These are phyloP conservation scores for Diaperis boleti DNA, from an alignment of 2,888 invertebrate genomes.

Conservation along the genomic window DNA sequence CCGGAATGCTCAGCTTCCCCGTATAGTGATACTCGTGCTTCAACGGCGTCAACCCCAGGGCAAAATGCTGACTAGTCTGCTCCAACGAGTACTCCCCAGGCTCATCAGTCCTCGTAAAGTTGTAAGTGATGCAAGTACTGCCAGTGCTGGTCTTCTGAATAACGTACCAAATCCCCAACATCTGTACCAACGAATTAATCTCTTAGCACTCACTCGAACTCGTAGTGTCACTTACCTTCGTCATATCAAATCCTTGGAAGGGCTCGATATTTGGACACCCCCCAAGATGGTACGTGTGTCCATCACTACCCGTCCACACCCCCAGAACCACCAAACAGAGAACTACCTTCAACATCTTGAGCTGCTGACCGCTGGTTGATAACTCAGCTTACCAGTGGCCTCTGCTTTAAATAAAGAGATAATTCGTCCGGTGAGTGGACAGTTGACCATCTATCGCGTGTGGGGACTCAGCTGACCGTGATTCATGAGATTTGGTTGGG, in stretches of 20 bases:
- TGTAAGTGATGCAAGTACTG: conserved; percentile 83
- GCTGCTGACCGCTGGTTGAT: conserved; percentile 3
- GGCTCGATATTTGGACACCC: conserved; percentile 81
- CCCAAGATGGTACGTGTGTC: conserved; percentile 81
- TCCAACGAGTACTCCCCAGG: conserved; percentile 78
- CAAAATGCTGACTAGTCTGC: conserved; percentile 80
- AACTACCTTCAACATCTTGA: conserved; percentile 6
- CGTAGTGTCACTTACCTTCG: conserved; percentile 69
- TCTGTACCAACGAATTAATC: conserved; percentile 66
- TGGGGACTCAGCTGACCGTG: not conserved
- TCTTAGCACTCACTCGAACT: not conserved
- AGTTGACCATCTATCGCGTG: not conserved
- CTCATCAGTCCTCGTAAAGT: conserved; percentile 78
- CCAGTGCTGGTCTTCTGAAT: conserved; percentile 87
- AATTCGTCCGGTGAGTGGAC: conserved; percentile 1
- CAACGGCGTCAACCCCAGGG: conserved; percentile 77
- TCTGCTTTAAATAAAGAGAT: conserved; percentile 21
- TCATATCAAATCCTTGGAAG: conserved; percentile 80
- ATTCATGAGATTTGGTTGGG: conserved; percentile 8
- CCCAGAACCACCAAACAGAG: not conserved
- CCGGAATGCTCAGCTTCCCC: conserved; percentile 76
- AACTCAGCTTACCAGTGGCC: conserved; percentile 7
- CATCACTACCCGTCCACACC: conserved; percentile 42
- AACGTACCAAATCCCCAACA: conserved; percentile 85
- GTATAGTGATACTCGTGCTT: conserved; percentile 86